Evolutionary conservation across 1,140 invertebrate genomes (phyloP).

Genomic region (Scaptomyza hsui): DNA sequence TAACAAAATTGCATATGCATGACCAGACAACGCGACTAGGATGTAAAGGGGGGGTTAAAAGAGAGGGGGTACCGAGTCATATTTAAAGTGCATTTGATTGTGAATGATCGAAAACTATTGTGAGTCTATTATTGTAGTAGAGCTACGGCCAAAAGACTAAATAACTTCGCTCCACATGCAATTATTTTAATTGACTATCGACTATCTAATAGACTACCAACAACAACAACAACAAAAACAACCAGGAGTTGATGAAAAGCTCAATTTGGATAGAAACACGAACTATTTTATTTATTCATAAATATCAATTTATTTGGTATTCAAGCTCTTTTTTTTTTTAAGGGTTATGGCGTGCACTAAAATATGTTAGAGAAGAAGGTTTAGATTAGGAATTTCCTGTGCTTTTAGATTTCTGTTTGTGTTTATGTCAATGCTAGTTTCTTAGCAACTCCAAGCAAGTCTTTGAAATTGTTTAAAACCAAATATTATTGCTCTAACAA

Average conservation of each 20-base stretch:
- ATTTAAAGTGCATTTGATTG: conserved; percentile 41
- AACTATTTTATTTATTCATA: neutral
- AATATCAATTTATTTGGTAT: neutral
- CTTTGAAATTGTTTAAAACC: no score
- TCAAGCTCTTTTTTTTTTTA: neutral
- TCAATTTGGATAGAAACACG: neutral
- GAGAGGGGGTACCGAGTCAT: neutral
- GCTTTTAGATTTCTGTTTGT: no score
- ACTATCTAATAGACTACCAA: neutral
- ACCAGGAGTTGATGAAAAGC: neutral
- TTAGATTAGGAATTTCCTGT: no score
- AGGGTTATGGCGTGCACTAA: no score
- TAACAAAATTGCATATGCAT: conserved; percentile 61
- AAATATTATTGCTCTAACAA: no score
- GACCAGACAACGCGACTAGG: conserved; percentile 14
- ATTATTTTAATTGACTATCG: conserved; percentile 24
- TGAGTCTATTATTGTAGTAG: conserved; percentile 45
- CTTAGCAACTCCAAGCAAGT: no score
- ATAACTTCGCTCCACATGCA: conserved; percentile 3
- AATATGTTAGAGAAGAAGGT: no score
- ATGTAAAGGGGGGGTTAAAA: neutral
- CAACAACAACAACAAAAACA: neutral
- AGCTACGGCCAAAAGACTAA: conserved; percentile 23
- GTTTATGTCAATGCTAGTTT: no score
- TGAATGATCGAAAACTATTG: conserved; percentile 32